Evolutionary conservation across 64 coral and sea anemone species (phyloP), one percentile per base, ranked within the genome.

Genomic region (Stylophora pistillata): DNA sequence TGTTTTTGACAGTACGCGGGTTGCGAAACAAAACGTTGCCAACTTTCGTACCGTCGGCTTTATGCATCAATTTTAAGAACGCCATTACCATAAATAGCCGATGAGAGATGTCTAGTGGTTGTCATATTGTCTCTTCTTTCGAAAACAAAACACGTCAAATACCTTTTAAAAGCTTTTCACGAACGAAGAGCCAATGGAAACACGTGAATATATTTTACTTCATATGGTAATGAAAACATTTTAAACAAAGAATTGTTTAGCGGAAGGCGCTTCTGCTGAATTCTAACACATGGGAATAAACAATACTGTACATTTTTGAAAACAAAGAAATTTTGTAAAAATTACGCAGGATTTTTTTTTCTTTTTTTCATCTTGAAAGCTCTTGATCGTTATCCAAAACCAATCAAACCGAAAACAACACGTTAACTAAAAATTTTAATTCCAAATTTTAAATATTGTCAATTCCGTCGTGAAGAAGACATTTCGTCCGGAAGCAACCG

Each of bases 1-100:
- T 12, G 23, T 37, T 53, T 25, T 53, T 52, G 30, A 41, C 31
- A 65, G 37, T 15, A 84, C 59, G 25, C 33, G 32, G 16, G 23
- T 69, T 69, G 80, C 61, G 20, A 37, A 54, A 53, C 32, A 28
- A 54, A 71, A 25, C 18, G 59, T 30, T 53, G 32, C 53, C 64
- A 47, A 53, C 41, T 75, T 15, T 34, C 34, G 41, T 76, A 53
- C 73, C 52, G 3, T 52, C 53, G 32, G 14, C 20, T 26, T 70
- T 84, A 69, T 84, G 62, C 60, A 84, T 84, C 41, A 84, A 84
- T 84, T 84, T 27, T 14, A 53, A 69, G 80, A 84, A 84, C 80
- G 62, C 80, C 53, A 18, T 25, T 23, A 2, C 58, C 34, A 26
- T 25, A 65, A 84, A 70, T 84, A 84, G 80, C 33, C 66, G 69